Evolutionary conservation across 1,140 invertebrate species (phyloP).

Genomic region (Fopius arisanus): DNA sequence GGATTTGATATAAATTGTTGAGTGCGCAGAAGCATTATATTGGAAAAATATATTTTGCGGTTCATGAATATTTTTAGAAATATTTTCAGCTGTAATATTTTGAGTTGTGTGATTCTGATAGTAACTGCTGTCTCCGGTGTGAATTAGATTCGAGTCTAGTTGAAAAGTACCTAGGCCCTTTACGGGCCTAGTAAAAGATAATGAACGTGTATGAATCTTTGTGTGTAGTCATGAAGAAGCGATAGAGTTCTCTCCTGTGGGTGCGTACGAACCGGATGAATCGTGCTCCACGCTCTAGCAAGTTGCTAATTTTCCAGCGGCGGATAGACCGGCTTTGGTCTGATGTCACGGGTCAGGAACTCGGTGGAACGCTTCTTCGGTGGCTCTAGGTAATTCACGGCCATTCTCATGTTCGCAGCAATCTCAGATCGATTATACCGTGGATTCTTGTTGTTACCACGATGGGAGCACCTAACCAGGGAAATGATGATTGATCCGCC

Average conservation of each 20-base stretch:
- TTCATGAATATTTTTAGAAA: too few species aligned
- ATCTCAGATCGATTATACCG: neutral
- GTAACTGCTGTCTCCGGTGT: too few species aligned
- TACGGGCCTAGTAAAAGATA: too few species aligned
- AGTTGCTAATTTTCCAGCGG: slow-evolving; percentile 27
- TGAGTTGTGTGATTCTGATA: too few species aligned
- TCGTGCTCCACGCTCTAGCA: slow-evolving; percentile 26
- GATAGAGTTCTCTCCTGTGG: neutral
- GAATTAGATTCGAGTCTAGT: too few species aligned
- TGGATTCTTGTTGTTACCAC: neutral
- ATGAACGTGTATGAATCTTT: neutral
- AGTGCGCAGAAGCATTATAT: too few species aligned
- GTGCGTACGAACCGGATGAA: slow-evolving; percentile 21
- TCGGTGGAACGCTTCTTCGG: slow-evolving; percentile 4
- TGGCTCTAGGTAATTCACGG: neutral
- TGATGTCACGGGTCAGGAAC: slow-evolving; percentile 26
- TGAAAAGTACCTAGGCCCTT: too few species aligned
- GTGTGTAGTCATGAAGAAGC: neutral
- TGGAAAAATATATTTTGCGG: too few species aligned
- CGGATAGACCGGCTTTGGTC: slow-evolving; percentile 5
- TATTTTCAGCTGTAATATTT: too few species aligned
- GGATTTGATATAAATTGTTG: too few species aligned
- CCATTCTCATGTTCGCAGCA: neutral
- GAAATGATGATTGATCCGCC: neutral
- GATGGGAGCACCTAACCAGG: neutral